Evolutionary conservation across 2,113 vertebrate species (phyloP), one percentile per base, ranked within the genome.

Genomic region (Oryzias curvinotus): DNA sequence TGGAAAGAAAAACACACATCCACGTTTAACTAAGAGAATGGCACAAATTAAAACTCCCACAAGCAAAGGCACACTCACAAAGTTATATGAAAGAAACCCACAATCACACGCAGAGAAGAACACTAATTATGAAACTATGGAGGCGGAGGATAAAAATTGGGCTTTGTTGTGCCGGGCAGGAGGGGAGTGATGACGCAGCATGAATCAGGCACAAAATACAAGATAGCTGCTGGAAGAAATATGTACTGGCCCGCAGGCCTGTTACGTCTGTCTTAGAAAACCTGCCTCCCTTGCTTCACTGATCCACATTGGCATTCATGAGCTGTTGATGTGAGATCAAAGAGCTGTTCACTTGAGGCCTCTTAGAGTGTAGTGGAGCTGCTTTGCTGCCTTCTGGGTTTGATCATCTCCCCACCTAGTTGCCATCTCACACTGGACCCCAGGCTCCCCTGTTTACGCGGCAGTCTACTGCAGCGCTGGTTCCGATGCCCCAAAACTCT

Each of bases 121-220:
- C 74, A 73, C 78, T 85, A 85, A 88, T 87, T 88, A 81, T 81
- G 78, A 85, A 87, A 87, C 79, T 77, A 77, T 49, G 66, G 75
- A 84, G 85, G 83, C 54, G 72, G 77, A 81, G 85, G 83, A 75
- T 72, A 76, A 80, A 84, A 82, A 85, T 87, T 83, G 73, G 73
- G 69, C 82, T 82, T 88, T 87, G 81, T 81, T 83, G 78, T 62
- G 41, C 65, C 71, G 82, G 55, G 73, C 71, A 53, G 75, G 78
- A 71, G 78, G 75, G 72, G 58, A 69, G 78, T 63, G 74, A 84
- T 87, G 86, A 86, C 82, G 62, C 88, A 90, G 83, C 77, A 71
- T 85, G 88, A 84, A 77, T 84, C 83, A 86, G 78, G 65, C 73
- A 71, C 48, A 68, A 73, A 80, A 65, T 81, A 75, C 79, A 80